Evolutionary conservation across 2,113 vertebrate species (phyloP), one percentile per base, ranked within the genome.

Genomic region (Mungos mungo): DNA sequence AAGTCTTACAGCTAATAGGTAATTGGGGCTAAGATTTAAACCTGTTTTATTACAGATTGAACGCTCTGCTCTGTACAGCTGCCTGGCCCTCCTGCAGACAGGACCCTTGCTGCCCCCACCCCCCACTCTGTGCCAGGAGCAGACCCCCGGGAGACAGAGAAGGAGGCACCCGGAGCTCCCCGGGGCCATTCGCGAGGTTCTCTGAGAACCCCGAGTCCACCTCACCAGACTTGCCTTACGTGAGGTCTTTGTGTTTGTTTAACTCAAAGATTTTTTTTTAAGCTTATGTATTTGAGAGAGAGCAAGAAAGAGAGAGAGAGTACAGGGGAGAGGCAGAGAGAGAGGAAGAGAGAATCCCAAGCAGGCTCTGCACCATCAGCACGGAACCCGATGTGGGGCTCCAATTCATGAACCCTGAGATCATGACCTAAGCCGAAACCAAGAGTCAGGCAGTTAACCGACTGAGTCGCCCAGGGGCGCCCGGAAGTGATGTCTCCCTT

Each of bases 161-260:
- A 50, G 90, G 7, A 13, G n/a, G 65, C 83, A 77, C 66, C 85
- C 84, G 12, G n/a, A 63, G 35, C 35, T 9, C n/a, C 38, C 50
- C 4, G 27, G 60, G 38, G 16, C 88, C 71, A 1, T n/a, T 25
- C 54, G 7, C 0, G 0, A 45, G 14, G 25, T 71, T 50, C 54
- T n/a, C 29, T 2, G 2, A 2, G 25, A n/a, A 1, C 74, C 41
- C 60, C 2, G 0, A n/a, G 35, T 74, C 54, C 11, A 4, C 14
- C 2, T 2, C 41, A 10, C 72, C 33, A 27, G 76, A 15, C 71
- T 60, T n/a, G 11, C 47, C 74, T 19, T 8, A 52, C 65, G 63
- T 23, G 12, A 41, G 47, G 19, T 19, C 50, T 88, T 21, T 60
- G 18, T 57, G 18, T 60, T 60, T 23, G 23, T 60, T 60, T 60